phyloP scores from a whole-genome alignment of 1,140 invertebrate species.

The Brachionus manjavacas region DNA sequence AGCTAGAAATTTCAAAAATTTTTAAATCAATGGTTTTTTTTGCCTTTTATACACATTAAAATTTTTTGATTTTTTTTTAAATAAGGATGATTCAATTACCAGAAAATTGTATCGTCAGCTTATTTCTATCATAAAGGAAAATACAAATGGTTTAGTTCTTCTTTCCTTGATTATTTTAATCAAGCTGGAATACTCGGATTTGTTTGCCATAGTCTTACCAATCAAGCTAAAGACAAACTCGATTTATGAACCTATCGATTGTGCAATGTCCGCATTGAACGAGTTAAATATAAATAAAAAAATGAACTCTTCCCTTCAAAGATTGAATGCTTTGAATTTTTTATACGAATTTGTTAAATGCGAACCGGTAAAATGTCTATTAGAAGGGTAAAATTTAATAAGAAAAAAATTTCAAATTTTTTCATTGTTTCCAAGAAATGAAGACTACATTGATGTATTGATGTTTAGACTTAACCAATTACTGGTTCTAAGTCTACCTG shows the following conservation, averaged over 20 bases:
- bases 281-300: conserved; percentile 6
- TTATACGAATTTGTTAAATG: conserved; percentile 29
- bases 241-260: conserved; percentile 23
- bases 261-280: conserved; percentile 9
- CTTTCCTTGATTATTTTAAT: conserved; percentile 12
- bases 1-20: background rate
- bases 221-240: conserved; percentile 10
- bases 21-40: conserved; percentile 35
- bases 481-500: background rate
- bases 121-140: conserved; percentile 28
- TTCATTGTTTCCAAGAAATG: background rate
- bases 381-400: background rate
- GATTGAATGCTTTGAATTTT: conserved; percentile 27
- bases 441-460: background rate
- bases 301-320: background rate
- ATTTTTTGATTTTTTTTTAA: background rate
- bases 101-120: conserved; percentile 12
- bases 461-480: conserved; percentile 20
- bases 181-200: conserved; percentile 2
- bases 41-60: background rate
- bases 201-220: conserved; percentile 10
- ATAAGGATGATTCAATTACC: background rate
- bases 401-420: background rate
- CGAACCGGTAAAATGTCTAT: background rate
- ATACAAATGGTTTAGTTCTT: conserved; percentile 14